phyloP scores from a whole-genome alignment of 2,888 invertebrate genomes.

The Synergus itoensis region DNA sequence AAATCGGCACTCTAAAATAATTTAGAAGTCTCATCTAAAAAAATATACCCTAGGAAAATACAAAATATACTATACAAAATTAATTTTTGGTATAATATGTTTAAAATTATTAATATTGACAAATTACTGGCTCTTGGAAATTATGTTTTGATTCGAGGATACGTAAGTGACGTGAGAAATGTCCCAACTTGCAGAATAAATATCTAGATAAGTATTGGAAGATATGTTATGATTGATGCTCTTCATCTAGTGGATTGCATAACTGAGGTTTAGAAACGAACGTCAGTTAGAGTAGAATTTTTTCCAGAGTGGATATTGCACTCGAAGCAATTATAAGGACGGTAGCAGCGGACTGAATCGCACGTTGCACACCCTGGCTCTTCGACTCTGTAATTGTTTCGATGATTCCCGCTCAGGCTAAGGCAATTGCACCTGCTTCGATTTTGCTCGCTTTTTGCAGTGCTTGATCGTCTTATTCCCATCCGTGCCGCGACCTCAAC shows the following conservation, averaged over 20 bases:
- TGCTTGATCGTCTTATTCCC: slow-evolving; percentile 64
- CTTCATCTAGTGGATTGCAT: not conserved
- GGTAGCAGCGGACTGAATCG: slow-evolving; percentile 44
- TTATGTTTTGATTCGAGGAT: too few relatives aligned
- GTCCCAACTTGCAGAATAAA: too few relatives aligned
- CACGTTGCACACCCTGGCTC: slow-evolving; percentile 4
- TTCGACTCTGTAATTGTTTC: slow-evolving; percentile 68
- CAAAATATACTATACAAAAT: too few relatives aligned
- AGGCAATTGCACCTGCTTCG: slow-evolving; percentile 72
- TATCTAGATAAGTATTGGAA: not conserved
- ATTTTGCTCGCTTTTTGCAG: slow-evolving; percentile 70
- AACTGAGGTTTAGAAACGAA: slow-evolving; percentile 6
- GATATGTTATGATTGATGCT: not conserved
- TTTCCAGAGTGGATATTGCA: slow-evolving; percentile 23
- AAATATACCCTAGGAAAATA: not conserved
- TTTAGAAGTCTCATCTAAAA: not conserved
- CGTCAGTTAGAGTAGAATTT: not conserved
- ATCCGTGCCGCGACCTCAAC: slow-evolving; percentile 64
- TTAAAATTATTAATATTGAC: not conserved
- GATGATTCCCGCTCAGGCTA: slow-evolving; percentile 64
- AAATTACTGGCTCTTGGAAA: too few relatives aligned
- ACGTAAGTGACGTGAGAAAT: too few relatives aligned
- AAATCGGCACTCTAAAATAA: slow-evolving; percentile 8
- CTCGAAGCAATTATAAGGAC: slow-evolving; percentile 46
- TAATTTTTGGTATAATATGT: not conserved